Evolutionary conservation across 2,888 invertebrate species (phyloP).

Genomic region (Isoperla grammatica): DNA sequence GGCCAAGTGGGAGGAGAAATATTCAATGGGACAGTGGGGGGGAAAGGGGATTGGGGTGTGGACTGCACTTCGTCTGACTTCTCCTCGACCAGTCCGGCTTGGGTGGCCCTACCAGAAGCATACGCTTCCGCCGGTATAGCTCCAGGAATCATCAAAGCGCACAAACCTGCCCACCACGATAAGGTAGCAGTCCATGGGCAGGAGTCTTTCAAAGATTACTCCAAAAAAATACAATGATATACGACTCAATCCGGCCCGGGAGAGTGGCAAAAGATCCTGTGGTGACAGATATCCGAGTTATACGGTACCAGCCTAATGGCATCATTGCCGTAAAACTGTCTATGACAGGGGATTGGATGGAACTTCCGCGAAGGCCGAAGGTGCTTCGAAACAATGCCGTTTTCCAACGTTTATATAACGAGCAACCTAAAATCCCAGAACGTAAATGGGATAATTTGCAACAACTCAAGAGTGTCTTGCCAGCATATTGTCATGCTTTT

Average conservation of each 20-base stretch:
- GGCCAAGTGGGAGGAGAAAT: too few species aligned
- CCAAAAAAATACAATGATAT: slow-evolving; percentile 15
- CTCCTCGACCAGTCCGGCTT: too few species aligned
- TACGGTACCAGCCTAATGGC: slow-evolving; percentile 25
- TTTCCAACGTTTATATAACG: neutral
- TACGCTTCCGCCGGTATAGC: too few species aligned
- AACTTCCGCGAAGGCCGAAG: slow-evolving; percentile 2
- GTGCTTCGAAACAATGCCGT: neutral
- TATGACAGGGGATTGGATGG: slow-evolving; percentile 10
- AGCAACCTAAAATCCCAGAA: slow-evolving; percentile 17
- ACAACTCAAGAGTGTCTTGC: slow-evolving; percentile 28
- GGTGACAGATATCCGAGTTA: slow-evolving; percentile 30
- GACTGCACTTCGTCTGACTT: too few species aligned
- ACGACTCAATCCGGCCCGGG: slow-evolving; percentile 33
- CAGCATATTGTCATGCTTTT: slow-evolving; percentile 26
- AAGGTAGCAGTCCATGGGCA: too few species aligned
- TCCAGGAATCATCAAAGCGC: too few species aligned
- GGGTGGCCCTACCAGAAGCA: too few species aligned
- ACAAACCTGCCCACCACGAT: too few species aligned
- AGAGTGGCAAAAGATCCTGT: slow-evolving; percentile 29
- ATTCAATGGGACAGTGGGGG: too few species aligned
- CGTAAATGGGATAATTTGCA: slow-evolving; percentile 31
- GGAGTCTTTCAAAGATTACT: neutral
- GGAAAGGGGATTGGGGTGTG: too few species aligned
- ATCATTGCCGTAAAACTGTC: neutral